Evolutionary conservation across 2,888 invertebrate species (phyloP).

Genomic region (Meloe dianella): DNA sequence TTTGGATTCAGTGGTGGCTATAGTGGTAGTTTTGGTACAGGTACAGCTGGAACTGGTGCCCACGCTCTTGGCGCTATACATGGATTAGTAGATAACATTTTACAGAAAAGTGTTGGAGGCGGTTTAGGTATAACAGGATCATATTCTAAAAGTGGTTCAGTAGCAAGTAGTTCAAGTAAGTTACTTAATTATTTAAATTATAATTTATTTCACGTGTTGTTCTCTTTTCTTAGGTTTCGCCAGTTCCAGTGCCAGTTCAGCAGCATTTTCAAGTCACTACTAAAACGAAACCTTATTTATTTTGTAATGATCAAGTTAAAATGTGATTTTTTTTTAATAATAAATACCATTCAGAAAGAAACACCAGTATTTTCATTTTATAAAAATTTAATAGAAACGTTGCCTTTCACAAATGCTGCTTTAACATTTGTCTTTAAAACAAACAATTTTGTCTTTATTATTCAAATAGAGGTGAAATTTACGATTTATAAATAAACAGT

Average conservation of each 20-base stretch:
- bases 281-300: background rate
- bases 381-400: no score
- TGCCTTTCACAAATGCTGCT: no score
- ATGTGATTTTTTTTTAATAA: slow-evolving; percentile 29
- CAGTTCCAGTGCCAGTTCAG: slow-evolving; percentile 22
- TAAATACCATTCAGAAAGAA: background rate
- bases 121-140: slow-evolving; percentile 23
- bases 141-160: slow-evolving; percentile 19
- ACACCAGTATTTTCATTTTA: background rate
- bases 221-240: slow-evolving; percentile 20
- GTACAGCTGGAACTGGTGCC: background rate
- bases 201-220: background rate
- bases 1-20: background rate
- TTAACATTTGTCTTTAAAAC: no score
- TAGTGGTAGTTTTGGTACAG: background rate
- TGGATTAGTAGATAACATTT: slow-evolving; percentile 20
- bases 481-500: no score
- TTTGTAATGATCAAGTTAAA: background rate
- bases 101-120: slow-evolving; percentile 21
- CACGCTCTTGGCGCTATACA: background rate
- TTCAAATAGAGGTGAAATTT: no score
- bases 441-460: no score
- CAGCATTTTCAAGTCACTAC: slow-evolving; percentile 17
- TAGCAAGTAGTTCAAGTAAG: slow-evolving; percentile 24
- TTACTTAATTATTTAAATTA: background rate